These are phyloP conservation scores for Zoanthus sociatus DNA, from an alignment of 92 coral and sea anemone genomes.

Conservation along the genomic window DNA sequence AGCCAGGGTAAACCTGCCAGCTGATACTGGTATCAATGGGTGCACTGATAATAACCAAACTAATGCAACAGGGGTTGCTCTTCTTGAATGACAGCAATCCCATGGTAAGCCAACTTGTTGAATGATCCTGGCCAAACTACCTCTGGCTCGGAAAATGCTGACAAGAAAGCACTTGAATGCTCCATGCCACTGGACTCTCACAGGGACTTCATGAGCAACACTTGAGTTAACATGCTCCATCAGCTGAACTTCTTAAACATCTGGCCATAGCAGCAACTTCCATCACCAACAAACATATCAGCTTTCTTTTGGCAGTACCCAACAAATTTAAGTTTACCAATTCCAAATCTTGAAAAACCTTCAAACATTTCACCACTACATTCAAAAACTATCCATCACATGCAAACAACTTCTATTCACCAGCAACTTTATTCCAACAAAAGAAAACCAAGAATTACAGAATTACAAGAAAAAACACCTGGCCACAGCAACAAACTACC, in stretches of 20 bases:
- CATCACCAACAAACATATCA: background rate
- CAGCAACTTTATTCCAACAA: too few relatives aligned
- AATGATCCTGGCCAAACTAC: slow-evolving; percentile 42
- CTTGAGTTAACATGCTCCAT: slow-evolving; percentile 24
- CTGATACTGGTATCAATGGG: too few relatives aligned
- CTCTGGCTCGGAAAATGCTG: slow-evolving; percentile 27
- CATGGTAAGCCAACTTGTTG: slow-evolving; percentile 38
- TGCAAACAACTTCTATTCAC: too few relatives aligned
- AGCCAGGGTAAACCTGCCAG: too few relatives aligned
- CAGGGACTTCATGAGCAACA: slow-evolving; percentile 25
- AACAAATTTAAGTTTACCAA: background rate
- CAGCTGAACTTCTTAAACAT: background rate
- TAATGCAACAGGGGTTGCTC: background rate
- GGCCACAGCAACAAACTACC: background rate
- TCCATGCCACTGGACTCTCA: slow-evolving; percentile 34
- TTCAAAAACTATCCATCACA: too few relatives aligned
- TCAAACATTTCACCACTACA: background rate
- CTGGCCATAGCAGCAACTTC: background rate
- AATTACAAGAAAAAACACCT: background rate
- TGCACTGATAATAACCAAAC: background rate
- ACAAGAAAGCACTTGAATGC: slow-evolving; percentile 50
- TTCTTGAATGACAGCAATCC: slow-evolving; percentile 13
- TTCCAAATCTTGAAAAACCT: background rate
- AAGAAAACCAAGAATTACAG: too few relatives aligned
- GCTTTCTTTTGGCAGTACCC: background rate